A percentile compares a stretch with the other conserved stretches of the same genome.
Evolutionary conservation across 2,113 vertebrate genomes (phyloP).

Genomic region (Grammomys surdaster): DNA sequence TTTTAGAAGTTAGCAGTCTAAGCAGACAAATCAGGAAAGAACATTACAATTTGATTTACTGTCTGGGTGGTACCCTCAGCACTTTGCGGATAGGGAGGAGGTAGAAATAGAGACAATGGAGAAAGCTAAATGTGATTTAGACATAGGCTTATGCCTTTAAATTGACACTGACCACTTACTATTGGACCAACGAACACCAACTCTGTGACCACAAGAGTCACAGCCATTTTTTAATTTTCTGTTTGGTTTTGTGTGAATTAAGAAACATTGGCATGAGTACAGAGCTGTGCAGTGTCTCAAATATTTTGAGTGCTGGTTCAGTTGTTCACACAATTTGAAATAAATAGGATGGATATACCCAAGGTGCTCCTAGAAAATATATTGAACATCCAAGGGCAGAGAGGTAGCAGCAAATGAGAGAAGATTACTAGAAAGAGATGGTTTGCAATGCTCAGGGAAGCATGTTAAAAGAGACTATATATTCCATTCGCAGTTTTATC

Average conservation of each 20-base stretch:
- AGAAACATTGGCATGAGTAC: neutral
- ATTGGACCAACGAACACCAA: neutral
- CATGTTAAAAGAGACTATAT: neutral
- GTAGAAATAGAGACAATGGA: neutral
- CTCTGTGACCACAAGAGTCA: neutral
- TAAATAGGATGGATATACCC: neutral
- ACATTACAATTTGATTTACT: neutral
- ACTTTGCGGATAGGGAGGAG: neutral
- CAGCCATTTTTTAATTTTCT: neutral
- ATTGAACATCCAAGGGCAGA: neutral
- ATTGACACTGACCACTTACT: neutral
- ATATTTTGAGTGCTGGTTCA: neutral
- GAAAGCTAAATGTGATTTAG: neutral
- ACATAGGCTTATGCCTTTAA: neutral
- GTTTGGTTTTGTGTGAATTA: neutral
- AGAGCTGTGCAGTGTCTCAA: too few relatives aligned
- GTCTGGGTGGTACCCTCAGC: neutral
- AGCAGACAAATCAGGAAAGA: constrained; percentile 13
- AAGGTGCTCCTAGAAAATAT: neutral
- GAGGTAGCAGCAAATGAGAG: neutral
- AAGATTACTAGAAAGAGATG: neutral
- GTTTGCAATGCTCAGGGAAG: neutral
- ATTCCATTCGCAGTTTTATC: neutral
- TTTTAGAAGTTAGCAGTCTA: constrained; percentile 7
- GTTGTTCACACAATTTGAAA: neutral